Percentiles rank a stretch among this genome's conserved stretches.
Conservation (phyloP, 2,888 invertebrate genomes). For the Chironomus tentans region DNA sequence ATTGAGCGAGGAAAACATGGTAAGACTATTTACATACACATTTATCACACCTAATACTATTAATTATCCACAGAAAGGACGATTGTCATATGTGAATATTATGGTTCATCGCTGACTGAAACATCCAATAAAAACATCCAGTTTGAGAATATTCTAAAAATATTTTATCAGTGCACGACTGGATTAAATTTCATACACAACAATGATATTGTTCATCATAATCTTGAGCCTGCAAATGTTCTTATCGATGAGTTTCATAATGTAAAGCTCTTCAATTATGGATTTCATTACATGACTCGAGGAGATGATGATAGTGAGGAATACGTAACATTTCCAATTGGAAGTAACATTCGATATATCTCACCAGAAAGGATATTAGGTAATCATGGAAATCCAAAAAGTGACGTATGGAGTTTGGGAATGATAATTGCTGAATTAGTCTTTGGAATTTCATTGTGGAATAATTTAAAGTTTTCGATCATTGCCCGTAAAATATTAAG, state of each 20-base stretch:
- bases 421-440: constrained; percentile 75
- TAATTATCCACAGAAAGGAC: constrained; percentile 55
- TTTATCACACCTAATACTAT: neutral
- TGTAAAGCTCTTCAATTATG: constrained; percentile 85
- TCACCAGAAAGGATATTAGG: constrained; percentile 73
- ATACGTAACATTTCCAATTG: constrained; percentile 82
- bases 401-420: constrained; percentile 93
- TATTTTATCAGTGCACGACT: constrained; percentile 63
- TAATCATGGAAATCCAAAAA: constrained; percentile 58
- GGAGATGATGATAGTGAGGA: constrained; percentile 53
- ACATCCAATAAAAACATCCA: constrained; percentile 35
- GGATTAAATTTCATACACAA: constrained; percentile 65
- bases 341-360: constrained; percentile 61
- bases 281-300: constrained; percentile 80
- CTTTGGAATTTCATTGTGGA: constrained; percentile 62
- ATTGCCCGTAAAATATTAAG: constrained; percentile 67
- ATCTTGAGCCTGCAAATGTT: constrained; percentile 74
- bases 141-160: constrained; percentile 48
- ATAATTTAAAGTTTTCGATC: constrained; percentile 59
- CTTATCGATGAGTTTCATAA: constrained; percentile 60
- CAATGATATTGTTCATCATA: constrained; percentile 66
- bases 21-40: constrained; percentile 39
- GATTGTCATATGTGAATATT: constrained; percentile 72
- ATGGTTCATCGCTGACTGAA: constrained; percentile 56
- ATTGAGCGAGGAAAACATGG: constrained; percentile 91